Conservation (phyloP, 35 echinoderm and acorn worm genomes). For the Lytechinus variegatus region DNA sequence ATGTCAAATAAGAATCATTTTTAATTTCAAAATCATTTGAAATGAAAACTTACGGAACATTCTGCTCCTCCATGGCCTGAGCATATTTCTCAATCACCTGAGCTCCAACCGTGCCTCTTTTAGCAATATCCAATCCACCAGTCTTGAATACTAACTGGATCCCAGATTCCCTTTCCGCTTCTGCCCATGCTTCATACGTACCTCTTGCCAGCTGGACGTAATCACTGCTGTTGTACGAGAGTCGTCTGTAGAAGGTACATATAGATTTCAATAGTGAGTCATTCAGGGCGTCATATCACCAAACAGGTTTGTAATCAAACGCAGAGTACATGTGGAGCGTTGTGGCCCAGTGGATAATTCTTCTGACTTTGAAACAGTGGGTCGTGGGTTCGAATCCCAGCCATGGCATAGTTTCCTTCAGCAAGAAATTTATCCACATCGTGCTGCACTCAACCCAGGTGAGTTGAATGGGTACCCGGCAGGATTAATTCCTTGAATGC, state of each 20-base stretch:
- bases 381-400: too few species aligned
- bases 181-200: constrained; percentile 75
- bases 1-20: too few species aligned
- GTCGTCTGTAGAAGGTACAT: constrained; percentile 61
- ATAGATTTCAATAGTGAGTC: background rate
- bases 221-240: constrained; percentile 57
- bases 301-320: too few species aligned
- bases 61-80: constrained; percentile 66
- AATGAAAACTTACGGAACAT: constrained; percentile 35
- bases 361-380: too few species aligned
- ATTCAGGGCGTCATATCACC: background rate
- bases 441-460: too few species aligned
- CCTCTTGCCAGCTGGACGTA: constrained; percentile 70
- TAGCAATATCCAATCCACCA: constrained; percentile 72
- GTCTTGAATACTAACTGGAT: constrained; percentile 74
- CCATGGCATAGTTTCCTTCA: too few species aligned
- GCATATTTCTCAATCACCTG: constrained; percentile 41
- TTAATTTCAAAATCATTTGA: too few species aligned
- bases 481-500: too few species aligned
- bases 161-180: constrained; percentile 83
- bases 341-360: too few species aligned
- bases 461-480: too few species aligned
- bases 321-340: too few species aligned
- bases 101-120: constrained; percentile 39
- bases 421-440: too few species aligned